These are phyloP conservation scores for Enteromius afrohamiltoni DNA, from an alignment of 2,797 vertebrate species.

Conservation along the genomic window DNA sequence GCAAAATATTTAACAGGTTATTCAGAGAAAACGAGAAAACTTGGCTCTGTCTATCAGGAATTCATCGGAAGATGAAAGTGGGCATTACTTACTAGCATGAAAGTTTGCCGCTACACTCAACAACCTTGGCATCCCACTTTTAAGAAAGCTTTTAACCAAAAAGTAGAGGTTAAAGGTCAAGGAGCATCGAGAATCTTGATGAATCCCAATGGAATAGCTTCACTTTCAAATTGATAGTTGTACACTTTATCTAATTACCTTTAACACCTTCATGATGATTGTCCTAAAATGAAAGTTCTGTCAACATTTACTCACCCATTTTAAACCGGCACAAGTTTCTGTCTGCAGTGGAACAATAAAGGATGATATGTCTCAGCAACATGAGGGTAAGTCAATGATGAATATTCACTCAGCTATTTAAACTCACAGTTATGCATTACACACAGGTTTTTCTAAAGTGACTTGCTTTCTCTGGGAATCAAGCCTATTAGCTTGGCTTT, in stretches of 20 bases:
- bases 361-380: neutral
- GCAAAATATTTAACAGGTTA: neutral
- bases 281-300: neutral
- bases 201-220: neutral
- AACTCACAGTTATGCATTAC: neutral
- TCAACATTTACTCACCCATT: neutral
- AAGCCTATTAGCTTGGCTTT: neutral
- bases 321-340: neutral
- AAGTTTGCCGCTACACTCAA: neutral
- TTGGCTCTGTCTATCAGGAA: neutral
- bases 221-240: neutral
- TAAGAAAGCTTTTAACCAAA: neutral
- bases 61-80: neutral
- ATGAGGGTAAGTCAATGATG: neutral
- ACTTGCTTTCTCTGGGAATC: neutral
- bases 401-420: neutral
- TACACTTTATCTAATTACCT: neutral
- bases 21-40: neutral
- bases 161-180: conserved; percentile 11
- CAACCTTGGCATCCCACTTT: neutral
- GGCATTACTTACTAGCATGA: neutral
- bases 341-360: neutral
- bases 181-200: neutral
- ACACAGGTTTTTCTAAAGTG: neutral
- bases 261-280: neutral